Conservation (phyloP, 2,797 vertebrate genomes). For the Catostomus latipinnis region DNA sequence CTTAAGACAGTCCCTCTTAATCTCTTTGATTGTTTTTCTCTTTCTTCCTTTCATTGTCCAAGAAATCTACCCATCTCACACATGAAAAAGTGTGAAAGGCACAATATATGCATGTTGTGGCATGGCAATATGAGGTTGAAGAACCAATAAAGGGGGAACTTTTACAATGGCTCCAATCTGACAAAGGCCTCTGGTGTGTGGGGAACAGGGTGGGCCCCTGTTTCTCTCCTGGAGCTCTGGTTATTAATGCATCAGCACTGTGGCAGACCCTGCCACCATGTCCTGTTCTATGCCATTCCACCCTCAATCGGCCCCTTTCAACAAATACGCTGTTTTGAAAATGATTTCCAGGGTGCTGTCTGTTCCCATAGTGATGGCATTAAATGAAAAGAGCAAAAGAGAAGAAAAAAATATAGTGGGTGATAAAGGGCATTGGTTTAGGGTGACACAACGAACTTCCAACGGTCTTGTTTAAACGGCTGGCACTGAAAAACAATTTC, state of each 20-base stretch:
- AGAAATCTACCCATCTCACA: constrained; percentile 44
- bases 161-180: constrained; percentile 70
- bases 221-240: constrained; percentile 73
- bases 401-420: constrained; percentile 80
- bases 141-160: constrained; percentile 79
- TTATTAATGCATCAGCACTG: constrained; percentile 86
- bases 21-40: neutral
- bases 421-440: constrained; percentile 81
- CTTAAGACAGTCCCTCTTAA: neutral
- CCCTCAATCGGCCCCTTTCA: constrained; percentile 74
- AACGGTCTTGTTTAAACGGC: constrained; percentile 78
- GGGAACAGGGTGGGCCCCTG: constrained; percentile 77
- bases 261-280: constrained; percentile 74
- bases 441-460: constrained; percentile 85
- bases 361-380: constrained; percentile 91
- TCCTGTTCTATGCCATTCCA: constrained; percentile 80
- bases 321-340: constrained; percentile 88
- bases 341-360: constrained; percentile 87
- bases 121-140: constrained; percentile 74
- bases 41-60: constrained; percentile 20
- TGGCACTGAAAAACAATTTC: constrained; percentile 76
- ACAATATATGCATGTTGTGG: constrained; percentile 67
- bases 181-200: constrained; percentile 79
- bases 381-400: constrained; percentile 83
- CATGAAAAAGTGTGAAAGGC: constrained; percentile 35